These are phyloP conservation scores for Crambe crambe DNA, from an alignment of 37 sponge, comb jelly and placozoan genomes.

Conservation along the genomic window DNA sequence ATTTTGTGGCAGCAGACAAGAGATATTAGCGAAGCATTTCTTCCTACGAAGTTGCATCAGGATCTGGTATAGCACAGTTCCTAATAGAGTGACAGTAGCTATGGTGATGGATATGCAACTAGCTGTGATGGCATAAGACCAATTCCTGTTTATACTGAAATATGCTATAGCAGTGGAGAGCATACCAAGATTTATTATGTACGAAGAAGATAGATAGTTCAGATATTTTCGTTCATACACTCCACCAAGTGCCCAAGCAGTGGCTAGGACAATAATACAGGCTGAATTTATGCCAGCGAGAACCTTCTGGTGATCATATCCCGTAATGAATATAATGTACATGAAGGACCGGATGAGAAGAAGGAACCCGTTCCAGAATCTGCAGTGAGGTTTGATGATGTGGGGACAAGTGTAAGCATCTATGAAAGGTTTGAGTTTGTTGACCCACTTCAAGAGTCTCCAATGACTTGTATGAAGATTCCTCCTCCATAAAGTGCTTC, in stretches of 20 bases:
- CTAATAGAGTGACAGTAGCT: too few species aligned
- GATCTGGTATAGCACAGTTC: too few species aligned
- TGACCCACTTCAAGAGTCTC: slow-evolving; percentile 7
- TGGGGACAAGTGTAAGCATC: slow-evolving; percentile 30
- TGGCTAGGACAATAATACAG: not conserved
- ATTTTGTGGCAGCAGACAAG: too few species aligned
- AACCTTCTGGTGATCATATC: not conserved
- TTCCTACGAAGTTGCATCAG: too few species aligned
- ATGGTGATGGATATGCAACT: too few species aligned
- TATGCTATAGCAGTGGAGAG: not conserved
- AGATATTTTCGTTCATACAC: not conserved
- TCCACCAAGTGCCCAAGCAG: not conserved
- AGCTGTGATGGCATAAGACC: too few species aligned
- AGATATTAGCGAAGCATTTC: too few species aligned
- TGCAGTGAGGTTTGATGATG: not conserved
- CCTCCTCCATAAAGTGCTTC: slow-evolving; percentile 4
- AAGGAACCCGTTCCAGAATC: slow-evolving; percentile 27
- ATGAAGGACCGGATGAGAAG: slow-evolving; percentile 1
- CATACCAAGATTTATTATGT: not conserved
- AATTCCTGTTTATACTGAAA: too few species aligned
- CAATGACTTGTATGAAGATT: not conserved
- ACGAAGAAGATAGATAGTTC: not conserved
- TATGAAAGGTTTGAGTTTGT: slow-evolving; percentile 19
- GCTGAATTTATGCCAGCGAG: not conserved
- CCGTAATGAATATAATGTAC: not conserved